Evolutionary conservation across 2,888 invertebrate genomes (phyloP).

Genomic region (Metellina segmentata): DNA sequence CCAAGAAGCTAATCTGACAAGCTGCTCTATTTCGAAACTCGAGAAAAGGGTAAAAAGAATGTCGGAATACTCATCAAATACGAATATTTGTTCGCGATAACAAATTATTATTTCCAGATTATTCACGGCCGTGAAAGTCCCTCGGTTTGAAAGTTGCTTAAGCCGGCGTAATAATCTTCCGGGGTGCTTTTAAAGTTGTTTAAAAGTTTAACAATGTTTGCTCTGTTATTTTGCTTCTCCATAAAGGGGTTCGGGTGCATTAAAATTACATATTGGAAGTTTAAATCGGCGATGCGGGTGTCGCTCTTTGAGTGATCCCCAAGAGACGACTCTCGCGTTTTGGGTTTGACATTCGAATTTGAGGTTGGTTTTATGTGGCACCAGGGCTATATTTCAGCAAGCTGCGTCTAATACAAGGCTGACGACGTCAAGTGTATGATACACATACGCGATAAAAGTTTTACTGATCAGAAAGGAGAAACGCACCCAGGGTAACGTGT

Average conservation of each 20-base stretch:
- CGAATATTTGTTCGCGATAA: slow-evolving; percentile 14
- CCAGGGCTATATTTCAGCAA: too few relatives aligned
- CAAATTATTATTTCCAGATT: background rate
- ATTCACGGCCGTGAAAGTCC: background rate
- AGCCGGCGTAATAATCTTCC: background rate
- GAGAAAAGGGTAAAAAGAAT: background rate
- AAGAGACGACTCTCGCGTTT: too few relatives aligned
- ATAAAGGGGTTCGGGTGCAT: background rate
- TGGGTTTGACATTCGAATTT: too few relatives aligned
- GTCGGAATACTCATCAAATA: slow-evolving; percentile 10
- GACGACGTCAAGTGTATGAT: too few relatives aligned
- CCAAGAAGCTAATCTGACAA: slow-evolving; percentile 6
- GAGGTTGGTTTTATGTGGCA: too few relatives aligned
- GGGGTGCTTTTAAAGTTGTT: slow-evolving; percentile 1
- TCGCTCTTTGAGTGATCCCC: too few relatives aligned
- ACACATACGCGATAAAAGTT: too few relatives aligned
- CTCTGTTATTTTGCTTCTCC: background rate
- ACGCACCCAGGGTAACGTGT: too few relatives aligned
- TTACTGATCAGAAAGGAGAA: too few relatives aligned
- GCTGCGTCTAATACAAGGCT: too few relatives aligned
- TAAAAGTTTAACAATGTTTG: background rate
- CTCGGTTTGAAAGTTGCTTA: background rate
- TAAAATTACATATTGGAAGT: background rate
- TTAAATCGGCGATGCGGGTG: background rate
- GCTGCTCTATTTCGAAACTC: slow-evolving; percentile 23